Base-by-base conservation (phyloP, 2,888 invertebrate genomes). In the Drosophila eohydei region DNA sequence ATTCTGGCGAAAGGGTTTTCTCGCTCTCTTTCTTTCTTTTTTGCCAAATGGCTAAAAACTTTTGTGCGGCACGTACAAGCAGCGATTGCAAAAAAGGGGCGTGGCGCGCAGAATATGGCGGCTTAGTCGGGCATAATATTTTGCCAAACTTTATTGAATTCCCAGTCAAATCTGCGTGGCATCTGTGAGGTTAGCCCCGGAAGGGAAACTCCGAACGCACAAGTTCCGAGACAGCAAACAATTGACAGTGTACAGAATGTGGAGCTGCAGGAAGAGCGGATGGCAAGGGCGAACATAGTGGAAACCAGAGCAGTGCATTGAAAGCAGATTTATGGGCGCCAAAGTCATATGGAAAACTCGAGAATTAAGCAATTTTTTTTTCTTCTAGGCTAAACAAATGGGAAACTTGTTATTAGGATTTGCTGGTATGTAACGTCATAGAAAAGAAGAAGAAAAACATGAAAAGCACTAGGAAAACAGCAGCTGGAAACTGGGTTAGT, bases 81-180 rank as follows among this genome's bases (percentile, higher is more conserved):
- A 54, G 48, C 55, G 36, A 73, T 28, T 58, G 66, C 34, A 55
- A 67, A 69, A 52, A 28, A 14, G 50, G 44, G 78, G 74, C 78
- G 78, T 75, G 73, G 66, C 67, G 56, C 32, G 1, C 55, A 26
- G 74, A 71, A 76, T 71, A 70, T 71, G 71, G 72, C 70, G 67
- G 65, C 66, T 71, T 75, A 73, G 68, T 43, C 67, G 71, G 78
- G 80, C 80, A 86, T 83, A 88, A 88, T 89, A 89, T 89, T 90
- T 89, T 81, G 87, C 76, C 83, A 90, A 87, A 87, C 90, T 90
- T 90, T 87, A 87, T 90, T 90, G 89, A 90, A 87, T 87, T 90
- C 81, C 77, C 83, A 66, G 64, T 69, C 71, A 77, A 88, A 89
- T 81, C 83, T 87, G 89, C 81, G 74, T 78, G 78, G 73, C 80